Evolutionary conservation across 2,888 invertebrate genomes (phyloP), one percentile per base, ranked within the genome.

Genomic region (Falcaria lacertinaria): DNA sequence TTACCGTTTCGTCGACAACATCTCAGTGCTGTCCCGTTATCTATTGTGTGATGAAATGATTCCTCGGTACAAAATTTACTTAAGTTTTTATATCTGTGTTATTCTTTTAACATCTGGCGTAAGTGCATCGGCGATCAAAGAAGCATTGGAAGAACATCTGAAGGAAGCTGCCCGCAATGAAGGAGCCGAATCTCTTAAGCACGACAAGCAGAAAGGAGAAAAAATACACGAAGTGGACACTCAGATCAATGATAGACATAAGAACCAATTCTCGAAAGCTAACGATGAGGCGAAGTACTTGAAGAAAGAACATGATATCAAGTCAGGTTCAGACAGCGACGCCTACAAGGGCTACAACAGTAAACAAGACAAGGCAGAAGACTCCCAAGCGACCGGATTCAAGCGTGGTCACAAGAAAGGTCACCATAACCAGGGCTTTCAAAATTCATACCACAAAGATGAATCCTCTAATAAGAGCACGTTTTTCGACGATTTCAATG

Each of bases 401-500:
- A 90, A 90, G 53, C 79, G 83, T 43, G 90, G 86, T 0, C 92
- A 93, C 52, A 93, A 92, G 60, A 93, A 93, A 66, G 93, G 93
- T 2, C 93, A 93, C 52, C 92, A 92, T 55, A 92, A 92, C 44
- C 91, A 92, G 52, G 94, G 94, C 14, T 94, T 93, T 65, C 91
- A 91, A 56, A 93, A 93, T 60, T 91, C 91, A 11, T 94, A 94
- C 59, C 92, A 92, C 59, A 94, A 93, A 69, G 93, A 94, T 54
- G 93, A 94, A 64, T 92, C 91, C 8, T 93, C 93, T 0, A 92
- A 91, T 60, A 93, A 93, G 57, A 92, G 92, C 43, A 93, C 92
- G 19, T 94, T 90, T 73, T 94, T 92, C 60, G 94, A 94, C 59
- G 93, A 93, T 61, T 90, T 77, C 1, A 87, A 80, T 44, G 90